A percentile compares a stretch with the other conserved stretches of the same genome.
Evolutionary conservation across 2,888 invertebrate species (phyloP).

Genomic region (Helicoverpa assulta): DNA sequence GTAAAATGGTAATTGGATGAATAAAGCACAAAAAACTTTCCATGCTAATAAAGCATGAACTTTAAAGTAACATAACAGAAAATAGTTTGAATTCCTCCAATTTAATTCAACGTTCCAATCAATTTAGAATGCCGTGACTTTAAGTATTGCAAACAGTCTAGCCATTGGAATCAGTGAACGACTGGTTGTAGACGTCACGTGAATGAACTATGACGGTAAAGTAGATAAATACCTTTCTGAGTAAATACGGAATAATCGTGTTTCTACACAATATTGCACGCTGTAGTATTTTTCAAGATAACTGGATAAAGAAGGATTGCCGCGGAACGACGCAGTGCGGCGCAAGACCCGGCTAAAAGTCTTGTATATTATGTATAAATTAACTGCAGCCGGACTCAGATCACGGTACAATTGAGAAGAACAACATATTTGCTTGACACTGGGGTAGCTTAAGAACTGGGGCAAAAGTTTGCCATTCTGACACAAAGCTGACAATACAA

Average conservation of each 20-base stretch:
- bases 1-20: background rate
- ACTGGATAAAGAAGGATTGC: slow-evolving; percentile 22
- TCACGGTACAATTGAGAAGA: background rate
- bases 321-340: slow-evolving; percentile 39
- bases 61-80: slow-evolving; percentile 13
- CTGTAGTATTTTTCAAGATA: slow-evolving; percentile 29
- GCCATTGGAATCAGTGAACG: slow-evolving; percentile 41
- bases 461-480: no score
- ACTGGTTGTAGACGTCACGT: slow-evolving; percentile 24
- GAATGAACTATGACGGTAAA: slow-evolving; percentile 43
- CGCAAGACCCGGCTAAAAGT: slow-evolving; percentile 29
- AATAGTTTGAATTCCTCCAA: slow-evolving; percentile 20
- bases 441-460: background rate
- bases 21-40: background rate
- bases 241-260: slow-evolving; percentile 45
- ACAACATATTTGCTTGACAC: background rate
- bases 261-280: slow-evolving; percentile 39
- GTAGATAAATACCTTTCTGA: slow-evolving; percentile 27
- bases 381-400: slow-evolving; percentile 5
- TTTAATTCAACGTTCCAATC: slow-evolving; percentile 40
- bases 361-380: slow-evolving; percentile 23
- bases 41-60: background rate
- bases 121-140: slow-evolving; percentile 40
- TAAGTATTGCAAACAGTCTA: slow-evolving; percentile 41
- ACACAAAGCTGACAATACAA: background rate